phyloP scores from a whole-genome alignment of 2,113 vertebrate genomes.

The Eulacestoma nigropectus region DNA sequence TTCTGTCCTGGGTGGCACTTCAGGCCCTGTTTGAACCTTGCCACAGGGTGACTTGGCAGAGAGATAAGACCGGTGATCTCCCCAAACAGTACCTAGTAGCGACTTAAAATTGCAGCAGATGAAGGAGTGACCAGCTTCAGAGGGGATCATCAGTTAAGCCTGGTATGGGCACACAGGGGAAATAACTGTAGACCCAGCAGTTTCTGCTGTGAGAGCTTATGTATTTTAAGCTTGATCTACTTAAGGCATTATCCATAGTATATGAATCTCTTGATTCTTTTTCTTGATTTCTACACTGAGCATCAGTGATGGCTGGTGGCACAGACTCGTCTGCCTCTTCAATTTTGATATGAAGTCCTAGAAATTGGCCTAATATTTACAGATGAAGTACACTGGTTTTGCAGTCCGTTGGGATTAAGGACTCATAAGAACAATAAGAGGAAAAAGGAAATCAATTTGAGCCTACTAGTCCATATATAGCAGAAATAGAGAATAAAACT shows the following conservation, averaged over 20 bases:
- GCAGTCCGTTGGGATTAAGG: not conserved
- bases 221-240: not conserved
- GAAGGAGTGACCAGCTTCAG: not conserved
- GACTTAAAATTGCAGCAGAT: not conserved
- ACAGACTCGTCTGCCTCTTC: not conserved
- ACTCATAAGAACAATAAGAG: not conserved
- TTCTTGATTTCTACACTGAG: not conserved
- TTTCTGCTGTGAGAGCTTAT: not conserved
- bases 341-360: not conserved
- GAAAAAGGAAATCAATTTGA: not conserved
- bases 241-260: not conserved
- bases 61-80: not conserved
- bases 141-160: not conserved
- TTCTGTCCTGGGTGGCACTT: not conserved
- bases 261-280: not conserved
- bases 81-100: not conserved
- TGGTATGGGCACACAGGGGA: not conserved
- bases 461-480: not conserved
- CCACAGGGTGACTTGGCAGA: not conserved
- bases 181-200: not conserved
- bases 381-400: not conserved
- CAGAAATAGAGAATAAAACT: not conserved
- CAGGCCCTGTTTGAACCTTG: not conserved
- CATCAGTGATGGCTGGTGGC: not conserved
- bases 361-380: not conserved